Evolutionary conservation across 1,140 invertebrate genomes (phyloP).

Genomic region (Drosophila kurseongensis): DNA sequence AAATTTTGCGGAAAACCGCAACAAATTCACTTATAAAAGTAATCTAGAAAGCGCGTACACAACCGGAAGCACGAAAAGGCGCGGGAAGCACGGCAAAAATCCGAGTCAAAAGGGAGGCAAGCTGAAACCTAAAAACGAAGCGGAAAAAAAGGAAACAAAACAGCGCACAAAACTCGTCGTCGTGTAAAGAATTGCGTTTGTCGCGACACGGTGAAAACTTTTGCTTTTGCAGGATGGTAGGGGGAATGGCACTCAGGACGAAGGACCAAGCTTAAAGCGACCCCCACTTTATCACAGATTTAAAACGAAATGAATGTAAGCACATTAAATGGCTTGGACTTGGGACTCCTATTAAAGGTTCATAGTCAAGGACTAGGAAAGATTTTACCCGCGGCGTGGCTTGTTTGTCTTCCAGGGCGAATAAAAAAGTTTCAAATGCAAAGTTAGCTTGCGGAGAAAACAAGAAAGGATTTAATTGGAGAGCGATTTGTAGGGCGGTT

Average conservation of each 20-base stretch:
- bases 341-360: slow-evolving; percentile 55
- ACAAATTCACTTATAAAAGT: slow-evolving; percentile 83
- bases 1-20: slow-evolving; percentile 83
- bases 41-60: slow-evolving; percentile 80
- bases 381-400: slow-evolving; percentile 13
- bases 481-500: slow-evolving; percentile 67
- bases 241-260: not conserved
- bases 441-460: slow-evolving; percentile 57
- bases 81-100: slow-evolving; percentile 30
- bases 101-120: slow-evolving; percentile 6
- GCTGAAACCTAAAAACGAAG: slow-evolving; percentile 34
- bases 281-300: slow-evolving; percentile 74
- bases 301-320: slow-evolving; percentile 80
- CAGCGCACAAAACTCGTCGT: slow-evolving; percentile 41
- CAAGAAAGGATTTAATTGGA: slow-evolving; percentile 70
- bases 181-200: slow-evolving; percentile 77
- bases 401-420: slow-evolving; percentile 20
- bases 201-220: slow-evolving; percentile 78
- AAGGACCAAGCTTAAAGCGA: slow-evolving; percentile 60
- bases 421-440: slow-evolving; percentile 63
- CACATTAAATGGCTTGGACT: slow-evolving; percentile 72
- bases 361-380: slow-evolving; percentile 30
- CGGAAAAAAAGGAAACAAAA: slow-evolving; percentile 41
- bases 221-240: slow-evolving; percentile 21
- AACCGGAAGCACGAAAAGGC: slow-evolving; percentile 75